Evolutionary conservation across 1,140 invertebrate genomes (phyloP), one percentile per base, ranked within the genome.

Genomic region (Conopomorpha cramerella): DNA sequence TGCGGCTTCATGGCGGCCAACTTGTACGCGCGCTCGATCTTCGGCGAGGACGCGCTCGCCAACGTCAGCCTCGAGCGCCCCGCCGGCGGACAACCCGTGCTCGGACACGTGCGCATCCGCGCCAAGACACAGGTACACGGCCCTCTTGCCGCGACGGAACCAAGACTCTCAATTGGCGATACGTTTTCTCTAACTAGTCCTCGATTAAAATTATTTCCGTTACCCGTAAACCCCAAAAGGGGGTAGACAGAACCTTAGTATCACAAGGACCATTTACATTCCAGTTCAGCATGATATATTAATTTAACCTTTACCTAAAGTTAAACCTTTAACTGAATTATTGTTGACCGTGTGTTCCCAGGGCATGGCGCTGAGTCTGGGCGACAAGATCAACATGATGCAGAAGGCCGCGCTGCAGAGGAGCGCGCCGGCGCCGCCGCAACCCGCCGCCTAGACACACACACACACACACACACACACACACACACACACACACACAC

Each of bases 1-100:
- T 99, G 96, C 76, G 95, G 96, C 10, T 99, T 99, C 73, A 95
- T 99, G 92, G 96, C 96, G 23, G 98, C 96, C 19, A 99, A 99
- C 64, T 89, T 99, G 82, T 99, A 99, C 80, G 96, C 97, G 23
- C 78, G 95, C 58, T 98, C 96, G 2, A 99, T 99, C 59, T 99
- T 99, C 78, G 98, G 98, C 2, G 97, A 99, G 79, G 96, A 99
- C 77, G 96, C 96, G 2, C 77, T 99, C 39, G 97, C 96, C 30
- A 99, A 99, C 84, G 84, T 99, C 45, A 97, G 94, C 56, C 95
- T 99, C 51, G 98, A 99, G 73, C 97, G 96, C 55, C 90, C 95
- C 8, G 81, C 92, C 18, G 88, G 93, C 58, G 86, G 91, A 49
- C 87, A 91, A 13, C 86, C 94, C 25, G 95, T 99, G 8, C 92